phyloP scores from a whole-genome alignment of 2,113 vertebrate genomes.

The Erpornis zantholeuca region DNA sequence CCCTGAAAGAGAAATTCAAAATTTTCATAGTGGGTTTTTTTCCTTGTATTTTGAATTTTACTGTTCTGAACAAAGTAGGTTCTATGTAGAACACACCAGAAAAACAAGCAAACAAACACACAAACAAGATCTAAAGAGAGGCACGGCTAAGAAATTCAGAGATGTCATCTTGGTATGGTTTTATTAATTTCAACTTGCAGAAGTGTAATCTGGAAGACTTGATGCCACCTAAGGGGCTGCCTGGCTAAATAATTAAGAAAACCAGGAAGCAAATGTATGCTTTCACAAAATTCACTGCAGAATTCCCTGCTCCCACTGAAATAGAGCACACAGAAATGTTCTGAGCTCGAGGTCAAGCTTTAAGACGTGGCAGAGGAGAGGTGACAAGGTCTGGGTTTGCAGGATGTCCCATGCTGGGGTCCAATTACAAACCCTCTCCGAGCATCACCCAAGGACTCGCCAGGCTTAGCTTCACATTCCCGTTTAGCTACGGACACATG shows the following conservation, averaged over 20 bases:
- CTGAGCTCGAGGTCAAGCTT: not conserved
- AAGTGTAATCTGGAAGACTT: not conserved
- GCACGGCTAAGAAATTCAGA: not conserved
- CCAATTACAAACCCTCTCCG: not conserved
- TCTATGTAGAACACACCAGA: not conserved
- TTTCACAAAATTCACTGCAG: not conserved
- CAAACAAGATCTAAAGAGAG: not conserved
- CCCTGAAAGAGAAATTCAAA: conserved; percentile 61
- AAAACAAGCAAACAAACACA: not conserved
- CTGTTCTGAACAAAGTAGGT: not conserved
- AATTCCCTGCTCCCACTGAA: not conserved
- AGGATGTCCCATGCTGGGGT: not conserved
- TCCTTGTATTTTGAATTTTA: not conserved
- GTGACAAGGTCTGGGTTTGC: not conserved
- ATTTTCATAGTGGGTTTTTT: not conserved
- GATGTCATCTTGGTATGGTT: not conserved
- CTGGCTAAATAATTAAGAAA: not conserved
- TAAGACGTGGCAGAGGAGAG: not conserved
- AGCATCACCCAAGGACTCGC: not conserved
- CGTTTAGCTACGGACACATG: not conserved
- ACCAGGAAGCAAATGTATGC: not conserved
- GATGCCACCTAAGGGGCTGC: not conserved
- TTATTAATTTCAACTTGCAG: not conserved
- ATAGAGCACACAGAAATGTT: not conserved
- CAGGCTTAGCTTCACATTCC: not conserved